phyloP scores from a whole-genome alignment of 2,797 vertebrate species.

The Sebastes variabilis region DNA sequence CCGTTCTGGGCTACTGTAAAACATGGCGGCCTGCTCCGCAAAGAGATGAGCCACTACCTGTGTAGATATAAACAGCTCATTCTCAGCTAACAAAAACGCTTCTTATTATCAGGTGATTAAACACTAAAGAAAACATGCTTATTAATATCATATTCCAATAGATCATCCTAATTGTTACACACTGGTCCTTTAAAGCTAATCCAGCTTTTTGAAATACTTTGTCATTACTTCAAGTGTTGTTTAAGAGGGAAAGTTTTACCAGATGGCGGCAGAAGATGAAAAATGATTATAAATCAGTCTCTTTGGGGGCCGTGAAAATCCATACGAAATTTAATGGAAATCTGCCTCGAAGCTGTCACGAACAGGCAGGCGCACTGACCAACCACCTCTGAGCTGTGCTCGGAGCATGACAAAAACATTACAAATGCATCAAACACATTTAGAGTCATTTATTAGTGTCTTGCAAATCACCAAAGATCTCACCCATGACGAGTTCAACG shows the following conservation, averaged over 20 bases:
- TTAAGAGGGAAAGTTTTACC: neutral
- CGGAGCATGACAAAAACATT: constrained; percentile 20
- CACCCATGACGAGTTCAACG: constrained; percentile 36
- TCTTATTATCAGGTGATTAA: no score
- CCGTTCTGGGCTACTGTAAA: no score
- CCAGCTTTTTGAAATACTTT: neutral
- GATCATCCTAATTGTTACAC: no score
- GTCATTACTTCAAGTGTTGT: constrained; percentile 3
- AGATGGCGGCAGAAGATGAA: constrained; percentile 29
- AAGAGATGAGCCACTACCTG: no score
- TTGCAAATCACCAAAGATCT: constrained; percentile 57
- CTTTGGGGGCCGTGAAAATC: constrained; percentile 30
- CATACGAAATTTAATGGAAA: constrained; percentile 40
- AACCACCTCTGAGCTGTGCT: constrained; percentile 22
- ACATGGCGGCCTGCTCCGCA: no score
- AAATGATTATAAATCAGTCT: constrained; percentile 32
- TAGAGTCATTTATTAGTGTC: constrained; percentile 34
- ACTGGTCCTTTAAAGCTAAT: neutral
- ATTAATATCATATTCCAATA: no score
- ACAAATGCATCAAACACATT: constrained; percentile 43
- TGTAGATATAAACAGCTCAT: no score
- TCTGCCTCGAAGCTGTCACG: constrained; percentile 23
- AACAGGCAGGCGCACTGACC: constrained; percentile 23
- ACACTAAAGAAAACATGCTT: no score
- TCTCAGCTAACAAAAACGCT: no score